Conservation (phyloP, 1,140 invertebrate genomes). For the Drosophila sp. region DNA sequence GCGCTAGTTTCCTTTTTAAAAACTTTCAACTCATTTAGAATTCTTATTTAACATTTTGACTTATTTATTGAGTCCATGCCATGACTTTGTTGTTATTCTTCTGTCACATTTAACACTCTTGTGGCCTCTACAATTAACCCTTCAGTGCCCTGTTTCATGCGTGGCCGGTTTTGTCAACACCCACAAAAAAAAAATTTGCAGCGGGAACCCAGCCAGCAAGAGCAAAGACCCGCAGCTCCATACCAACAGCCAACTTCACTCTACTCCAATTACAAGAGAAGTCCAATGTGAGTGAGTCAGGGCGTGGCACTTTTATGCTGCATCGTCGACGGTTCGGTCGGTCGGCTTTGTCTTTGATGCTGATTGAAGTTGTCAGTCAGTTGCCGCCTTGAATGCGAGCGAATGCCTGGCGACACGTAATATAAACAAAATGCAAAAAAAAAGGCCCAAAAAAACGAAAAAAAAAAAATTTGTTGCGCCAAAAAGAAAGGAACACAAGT, state of each 20-base stretch:
- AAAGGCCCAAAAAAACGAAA: conserved; percentile 27
- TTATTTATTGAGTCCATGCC: conserved; percentile 2
- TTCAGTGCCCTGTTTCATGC: conserved; percentile 23
- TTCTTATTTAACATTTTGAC: conserved; percentile 7
- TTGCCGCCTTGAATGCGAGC: conserved; percentile 50
- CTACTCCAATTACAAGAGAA: conserved; percentile 71
- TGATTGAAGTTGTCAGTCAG: conserved; percentile 75
- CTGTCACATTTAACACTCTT: conserved; percentile 20
- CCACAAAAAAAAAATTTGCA: conserved; percentile 37
- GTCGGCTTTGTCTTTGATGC: conserved; percentile 74
- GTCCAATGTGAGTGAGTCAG: conserved; percentile 36
- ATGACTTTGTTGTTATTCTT: conserved; percentile 7
- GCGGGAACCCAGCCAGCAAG: neutral
- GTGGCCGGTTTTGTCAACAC: conserved; percentile 66
- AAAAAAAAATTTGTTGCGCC: conserved; percentile 39
- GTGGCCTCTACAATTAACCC: conserved; percentile 53
- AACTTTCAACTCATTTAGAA: neutral
- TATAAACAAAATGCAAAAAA: conserved; percentile 75
- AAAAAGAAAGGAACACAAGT: conserved; percentile 59
- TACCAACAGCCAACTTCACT: conserved; percentile 1
- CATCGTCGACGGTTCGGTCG: conserved; percentile 29
- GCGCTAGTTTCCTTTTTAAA: neutral
- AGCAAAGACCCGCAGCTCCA: conserved; percentile 34
- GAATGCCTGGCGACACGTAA: conserved; percentile 59
- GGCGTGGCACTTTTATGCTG: conserved; percentile 60